Conservation (phyloP, 1,140 invertebrate genomes). For the Monomorium pharaonis region DNA sequence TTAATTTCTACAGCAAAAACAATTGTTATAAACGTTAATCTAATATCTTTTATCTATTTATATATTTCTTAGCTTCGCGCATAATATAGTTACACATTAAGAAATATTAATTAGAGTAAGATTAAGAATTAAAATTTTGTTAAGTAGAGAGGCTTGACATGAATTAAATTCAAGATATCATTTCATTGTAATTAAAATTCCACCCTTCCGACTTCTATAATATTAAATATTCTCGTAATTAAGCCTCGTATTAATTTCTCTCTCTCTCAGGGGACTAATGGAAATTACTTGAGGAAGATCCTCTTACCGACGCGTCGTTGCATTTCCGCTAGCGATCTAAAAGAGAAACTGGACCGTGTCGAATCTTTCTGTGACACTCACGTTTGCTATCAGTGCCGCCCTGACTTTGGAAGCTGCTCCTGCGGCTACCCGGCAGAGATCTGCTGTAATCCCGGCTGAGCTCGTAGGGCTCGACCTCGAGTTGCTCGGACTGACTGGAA, state of each 20-base stretch:
- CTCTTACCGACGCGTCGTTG: background rate
- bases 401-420: conserved; percentile 91
- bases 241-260: background rate
- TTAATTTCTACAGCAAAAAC: background rate
- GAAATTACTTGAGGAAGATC: background rate
- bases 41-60: background rate
- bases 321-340: background rate
- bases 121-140: background rate
- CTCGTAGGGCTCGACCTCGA: conserved; percentile 94
- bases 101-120: background rate
- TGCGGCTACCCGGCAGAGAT: conserved; percentile 92
- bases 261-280: background rate
- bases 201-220: background rate
- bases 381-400: conserved; percentile 82
- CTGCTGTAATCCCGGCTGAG: conserved; percentile 93
- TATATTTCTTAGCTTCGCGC: background rate
- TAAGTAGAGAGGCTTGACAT: background rate
- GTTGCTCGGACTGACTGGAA: conserved; percentile 93
- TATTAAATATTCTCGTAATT: conserved; percentile 3
- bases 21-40: background rate
- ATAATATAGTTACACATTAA: background rate
- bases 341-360: background rate
- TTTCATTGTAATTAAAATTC: conserved; percentile 2
- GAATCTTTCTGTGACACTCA: conserved; percentile 66
- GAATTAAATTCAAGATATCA: background rate